These are phyloP conservation scores for Colistium nudipinnis DNA, from an alignment of 2,113 vertebrate genomes.

Conservation along the genomic window DNA sequence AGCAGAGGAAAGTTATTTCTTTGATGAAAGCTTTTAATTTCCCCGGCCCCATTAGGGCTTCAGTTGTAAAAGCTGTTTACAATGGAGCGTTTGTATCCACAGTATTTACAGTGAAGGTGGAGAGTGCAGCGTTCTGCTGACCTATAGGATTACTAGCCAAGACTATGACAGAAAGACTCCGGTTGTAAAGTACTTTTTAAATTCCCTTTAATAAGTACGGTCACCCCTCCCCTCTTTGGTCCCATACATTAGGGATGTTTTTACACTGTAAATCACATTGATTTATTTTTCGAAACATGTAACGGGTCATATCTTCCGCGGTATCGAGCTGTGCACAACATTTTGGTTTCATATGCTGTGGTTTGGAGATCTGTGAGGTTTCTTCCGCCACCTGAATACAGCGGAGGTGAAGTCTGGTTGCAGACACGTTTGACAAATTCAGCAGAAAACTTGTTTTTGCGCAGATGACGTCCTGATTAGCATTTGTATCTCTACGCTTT, in stretches of 20 bases:
- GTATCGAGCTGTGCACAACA: background rate
- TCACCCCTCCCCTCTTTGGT: background rate
- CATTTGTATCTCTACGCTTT: no score
- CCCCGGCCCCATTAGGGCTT: background rate
- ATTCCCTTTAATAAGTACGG: background rate
- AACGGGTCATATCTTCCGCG: background rate
- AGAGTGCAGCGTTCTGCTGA: slow-evolving; percentile 20
- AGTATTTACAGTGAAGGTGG: slow-evolving; percentile 29
- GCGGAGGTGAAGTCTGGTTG: background rate
- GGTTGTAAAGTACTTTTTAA: slow-evolving; percentile 21
- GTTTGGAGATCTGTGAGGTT: slow-evolving; percentile 12
- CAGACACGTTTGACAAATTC: background rate
- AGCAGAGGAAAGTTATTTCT: slow-evolving; percentile 28
- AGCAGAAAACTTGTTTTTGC: background rate
- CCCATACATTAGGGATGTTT: background rate
- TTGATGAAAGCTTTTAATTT: slow-evolving; percentile 39
- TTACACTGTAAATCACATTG: background rate
- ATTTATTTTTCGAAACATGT: background rate
- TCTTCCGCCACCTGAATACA: background rate
- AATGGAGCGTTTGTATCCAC: slow-evolving; percentile 20
- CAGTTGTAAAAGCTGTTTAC: slow-evolving; percentile 36
- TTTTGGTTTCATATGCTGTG: slow-evolving; percentile 10
- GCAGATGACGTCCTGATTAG: background rate
- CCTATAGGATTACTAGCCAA: slow-evolving; percentile 4
- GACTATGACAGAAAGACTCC: slow-evolving; percentile 19